Evolutionary conservation across 2,797 vertebrate genomes (phyloP).

Genomic region (Lutjanus argentimaculatus): DNA sequence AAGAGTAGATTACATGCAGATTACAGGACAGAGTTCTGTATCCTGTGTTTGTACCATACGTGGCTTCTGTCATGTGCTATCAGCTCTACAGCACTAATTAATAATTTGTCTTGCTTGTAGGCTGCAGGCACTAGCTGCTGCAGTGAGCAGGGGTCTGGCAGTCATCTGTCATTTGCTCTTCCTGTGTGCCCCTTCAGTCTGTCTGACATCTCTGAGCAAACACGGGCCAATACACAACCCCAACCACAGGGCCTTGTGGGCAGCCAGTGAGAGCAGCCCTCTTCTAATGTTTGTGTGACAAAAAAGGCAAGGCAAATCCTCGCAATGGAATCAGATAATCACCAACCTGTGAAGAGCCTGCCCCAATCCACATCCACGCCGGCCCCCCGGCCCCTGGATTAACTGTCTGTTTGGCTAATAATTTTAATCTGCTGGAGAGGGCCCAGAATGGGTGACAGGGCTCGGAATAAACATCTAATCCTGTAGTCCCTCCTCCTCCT

Average conservation of each 20-base stretch:
- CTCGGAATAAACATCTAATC: conserved; percentile 91
- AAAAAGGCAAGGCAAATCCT: conserved; percentile 90
- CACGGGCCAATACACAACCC: conserved; percentile 90
- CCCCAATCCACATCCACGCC: conserved; percentile 92
- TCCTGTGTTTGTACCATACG: too few relatives aligned
- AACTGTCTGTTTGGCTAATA: conserved; percentile 91
- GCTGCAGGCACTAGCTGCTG: conserved; percentile 10
- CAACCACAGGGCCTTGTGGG: conserved; percentile 80
- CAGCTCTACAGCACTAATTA: conserved; percentile 46
- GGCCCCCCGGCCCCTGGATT: conserved; percentile 79
- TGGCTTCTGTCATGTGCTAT: neutral
- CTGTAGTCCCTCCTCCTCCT: conserved; percentile 32
- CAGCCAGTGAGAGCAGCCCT: conserved; percentile 83
- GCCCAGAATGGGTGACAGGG: conserved; percentile 80
- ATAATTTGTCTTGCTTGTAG: conserved; percentile 51
- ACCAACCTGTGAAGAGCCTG: conserved; percentile 90
- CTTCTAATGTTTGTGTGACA: conserved; percentile 93
- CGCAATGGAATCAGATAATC: conserved; percentile 91
- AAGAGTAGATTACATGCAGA: too few relatives aligned
- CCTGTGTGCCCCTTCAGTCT: conserved; percentile 86
- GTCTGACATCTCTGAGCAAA: conserved; percentile 89
- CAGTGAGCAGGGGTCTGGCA: conserved; percentile 72
- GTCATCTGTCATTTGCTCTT: conserved; percentile 88
- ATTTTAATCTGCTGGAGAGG: conserved; percentile 89
- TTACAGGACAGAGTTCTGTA: too few relatives aligned